Base-by-base conservation (phyloP, 1,140 invertebrate species). In the Copidosoma floridanum region DNA sequence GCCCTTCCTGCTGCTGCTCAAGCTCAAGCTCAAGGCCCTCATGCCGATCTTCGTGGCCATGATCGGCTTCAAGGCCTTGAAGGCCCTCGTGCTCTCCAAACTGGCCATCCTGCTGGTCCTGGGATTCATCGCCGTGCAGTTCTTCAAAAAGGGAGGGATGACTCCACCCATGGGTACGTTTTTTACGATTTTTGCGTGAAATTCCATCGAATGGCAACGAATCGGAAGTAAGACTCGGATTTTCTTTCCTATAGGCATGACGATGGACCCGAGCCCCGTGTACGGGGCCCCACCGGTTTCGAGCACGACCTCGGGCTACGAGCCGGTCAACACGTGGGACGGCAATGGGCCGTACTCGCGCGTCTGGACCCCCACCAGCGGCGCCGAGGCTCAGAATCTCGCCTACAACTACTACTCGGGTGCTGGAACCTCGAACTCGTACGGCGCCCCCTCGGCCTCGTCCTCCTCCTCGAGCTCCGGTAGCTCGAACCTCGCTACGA, bases 71-170 rank as follows among this genome's bases (percentile, higher is more conserved):
- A 93, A 93, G 76, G 88, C 91, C 11, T 78, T 90, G 60, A 93
- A 93, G 77, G 91, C 91, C 66, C 78, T 92, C 16, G 84, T 93
- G 32, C 83, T 92, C 63, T 92, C 89, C 64, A 93, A 93, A 76
- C 80, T 92, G 40, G 89, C 90, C 51, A 86, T 93, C 66, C 78
- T 88, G 3, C 75, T 92, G 47, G 90, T 93, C 32, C 81, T 91
- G 41, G 90, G 88, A 57, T 92, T 93, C 81, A 81, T 92, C 18
- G 85, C 89, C 48, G 82, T 89, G 69, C 90, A 91, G 64, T 79
- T 92, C 61, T 79, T 89, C 40, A 84, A 83, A 63, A 91, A 92
- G 77, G 78, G 80, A 38, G 84, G 83, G 40, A 79, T 81, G 77
- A 68, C 71, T 62, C 71, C 77, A 38, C 73, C 73, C 12, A 72